phyloP scores from a whole-genome alignment of 92 coral and sea anemone species.

The Meandrina meandrites region DNA sequence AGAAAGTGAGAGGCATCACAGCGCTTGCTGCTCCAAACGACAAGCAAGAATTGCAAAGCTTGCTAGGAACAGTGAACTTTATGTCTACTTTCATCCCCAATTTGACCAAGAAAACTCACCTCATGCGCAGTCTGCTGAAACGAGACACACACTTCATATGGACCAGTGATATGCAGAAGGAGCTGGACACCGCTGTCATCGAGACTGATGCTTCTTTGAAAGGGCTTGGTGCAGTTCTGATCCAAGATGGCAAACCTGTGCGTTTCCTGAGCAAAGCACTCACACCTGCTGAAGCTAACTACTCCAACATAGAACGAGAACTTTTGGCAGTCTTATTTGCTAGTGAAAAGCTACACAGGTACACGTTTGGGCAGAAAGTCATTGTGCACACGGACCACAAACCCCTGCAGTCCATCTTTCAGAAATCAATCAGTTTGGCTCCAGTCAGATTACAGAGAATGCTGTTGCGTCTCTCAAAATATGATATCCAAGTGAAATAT shows the following conservation, averaged over 20 bases:
- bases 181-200: too few species aligned
- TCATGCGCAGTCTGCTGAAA: slow-evolving; percentile 59
- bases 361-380: slow-evolving; percentile 63
- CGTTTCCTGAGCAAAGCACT: slow-evolving; percentile 72
- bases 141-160: too few species aligned
- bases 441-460: slow-evolving; percentile 56
- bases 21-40: slow-evolving; percentile 57
- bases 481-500: slow-evolving; percentile 65
- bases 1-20: slow-evolving; percentile 48
- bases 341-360: slow-evolving; percentile 65
- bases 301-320: too few species aligned
- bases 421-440: too few species aligned
- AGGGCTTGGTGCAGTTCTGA: slow-evolving; percentile 63
- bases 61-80: slow-evolving; percentile 67
- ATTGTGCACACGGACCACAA: slow-evolving; percentile 65
- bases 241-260: slow-evolving; percentile 65
- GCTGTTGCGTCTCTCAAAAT: slow-evolving; percentile 64
- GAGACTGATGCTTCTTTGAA: too few species aligned
- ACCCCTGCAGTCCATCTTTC: slow-evolving; percentile 56
- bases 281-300: too few species aligned
- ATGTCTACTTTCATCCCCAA: slow-evolving; percentile 61
- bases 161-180: too few species aligned
- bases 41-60: slow-evolving; percentile 65
- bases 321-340: too few species aligned
- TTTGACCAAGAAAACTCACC: slow-evolving; percentile 64